phyloP scores from a whole-genome alignment of 2,113 vertebrate species.

The Halcyon senegalensis region DNA sequence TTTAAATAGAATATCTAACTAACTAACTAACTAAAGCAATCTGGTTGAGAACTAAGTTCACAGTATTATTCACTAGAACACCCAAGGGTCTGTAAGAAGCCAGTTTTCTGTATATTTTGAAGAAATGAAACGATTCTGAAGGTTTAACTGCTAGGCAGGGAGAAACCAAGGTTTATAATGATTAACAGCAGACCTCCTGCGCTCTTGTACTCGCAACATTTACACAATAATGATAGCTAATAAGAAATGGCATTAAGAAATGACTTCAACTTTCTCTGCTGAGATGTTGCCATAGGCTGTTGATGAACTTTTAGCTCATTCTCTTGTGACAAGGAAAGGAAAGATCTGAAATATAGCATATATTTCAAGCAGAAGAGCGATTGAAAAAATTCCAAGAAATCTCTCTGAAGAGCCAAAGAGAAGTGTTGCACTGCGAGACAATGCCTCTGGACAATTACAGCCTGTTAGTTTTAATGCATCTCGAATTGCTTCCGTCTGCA shows the following conservation, averaged over 20 bases:
- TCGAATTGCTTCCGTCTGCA: slow-evolving; percentile 61
- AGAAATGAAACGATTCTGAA: slow-evolving; percentile 38
- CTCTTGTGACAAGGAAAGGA: background rate
- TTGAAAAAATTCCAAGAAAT: slow-evolving; percentile 50
- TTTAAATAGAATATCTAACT: slow-evolving; percentile 52
- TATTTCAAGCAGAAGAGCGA: slow-evolving; percentile 27
- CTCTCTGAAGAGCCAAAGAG: slow-evolving; percentile 32
- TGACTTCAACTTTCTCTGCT: slow-evolving; percentile 56
- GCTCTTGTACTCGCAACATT: slow-evolving; percentile 24
- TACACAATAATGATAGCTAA: slow-evolving; percentile 53
- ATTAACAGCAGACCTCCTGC: slow-evolving; percentile 53
- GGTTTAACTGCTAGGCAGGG: slow-evolving; percentile 50
- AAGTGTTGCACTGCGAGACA: background rate
- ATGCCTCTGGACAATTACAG: slow-evolving; percentile 35
- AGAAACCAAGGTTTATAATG: slow-evolving; percentile 11
- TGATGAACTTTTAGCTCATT: slow-evolving; percentile 57
- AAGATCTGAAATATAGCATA: background rate
- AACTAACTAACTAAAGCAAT: slow-evolving; percentile 9
- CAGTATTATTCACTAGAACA: background rate
- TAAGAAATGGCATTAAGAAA: slow-evolving; percentile 64
- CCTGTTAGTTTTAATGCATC: slow-evolving; percentile 32
- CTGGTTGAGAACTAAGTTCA: slow-evolving; percentile 6
- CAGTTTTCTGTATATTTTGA: slow-evolving; percentile 29
- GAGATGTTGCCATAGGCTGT: slow-evolving; percentile 58
- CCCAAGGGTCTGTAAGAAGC: slow-evolving; percentile 8